Evolutionary conservation across 2,113 vertebrate species (phyloP).

Genomic region (Machaerirhynchus nigripectus): DNA sequence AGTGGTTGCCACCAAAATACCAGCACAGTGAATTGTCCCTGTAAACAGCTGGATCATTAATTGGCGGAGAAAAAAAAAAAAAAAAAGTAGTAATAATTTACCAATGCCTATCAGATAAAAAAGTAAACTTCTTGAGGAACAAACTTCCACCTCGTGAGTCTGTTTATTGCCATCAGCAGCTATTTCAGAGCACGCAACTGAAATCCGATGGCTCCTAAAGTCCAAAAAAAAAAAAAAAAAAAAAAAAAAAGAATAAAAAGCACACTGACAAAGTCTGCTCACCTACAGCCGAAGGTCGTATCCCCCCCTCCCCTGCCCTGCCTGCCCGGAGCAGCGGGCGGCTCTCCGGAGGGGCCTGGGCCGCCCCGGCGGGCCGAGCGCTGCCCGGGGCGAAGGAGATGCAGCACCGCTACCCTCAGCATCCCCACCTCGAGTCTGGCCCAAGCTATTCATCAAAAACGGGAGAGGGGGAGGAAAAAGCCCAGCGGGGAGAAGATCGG

Average conservation of each 20-base stretch:
- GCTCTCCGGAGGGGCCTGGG: not conserved
- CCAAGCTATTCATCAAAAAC: not conserved
- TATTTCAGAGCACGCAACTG: not conserved
- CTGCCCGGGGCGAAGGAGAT: not conserved
- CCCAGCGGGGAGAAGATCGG: not conserved
- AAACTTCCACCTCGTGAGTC: slow-evolving; percentile 35
- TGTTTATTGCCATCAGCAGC: slow-evolving; percentile 10
- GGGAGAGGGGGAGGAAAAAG: not conserved
- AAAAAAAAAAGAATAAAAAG: not conserved
- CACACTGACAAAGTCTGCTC: slow-evolving; percentile 12
- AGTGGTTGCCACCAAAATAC: slow-evolving; percentile 68
- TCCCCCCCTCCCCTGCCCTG: not conserved
- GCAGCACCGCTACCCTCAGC: not conserved
- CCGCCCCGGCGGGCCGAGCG: not conserved
- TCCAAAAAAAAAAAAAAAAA: not conserved
- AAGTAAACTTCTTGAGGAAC: slow-evolving; percentile 59
- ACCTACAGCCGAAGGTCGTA: not conserved
- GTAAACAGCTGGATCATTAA: slow-evolving; percentile 74
- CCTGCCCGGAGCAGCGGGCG: not conserved
- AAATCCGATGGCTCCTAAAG: slow-evolving; percentile 15
- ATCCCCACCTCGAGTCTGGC: not conserved
- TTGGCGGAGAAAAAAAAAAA: slow-evolving; percentile 30
- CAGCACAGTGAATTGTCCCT: slow-evolving; percentile 69
- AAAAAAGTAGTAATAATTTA: not conserved
- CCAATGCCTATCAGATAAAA: slow-evolving; percentile 7